Percentiles rank a stretch among this genome's conserved stretches.
These are phyloP conservation scores for Trissolcus brochymenae DNA, from an alignment of 2,888 invertebrate species.

Conservation along the genomic window DNA sequence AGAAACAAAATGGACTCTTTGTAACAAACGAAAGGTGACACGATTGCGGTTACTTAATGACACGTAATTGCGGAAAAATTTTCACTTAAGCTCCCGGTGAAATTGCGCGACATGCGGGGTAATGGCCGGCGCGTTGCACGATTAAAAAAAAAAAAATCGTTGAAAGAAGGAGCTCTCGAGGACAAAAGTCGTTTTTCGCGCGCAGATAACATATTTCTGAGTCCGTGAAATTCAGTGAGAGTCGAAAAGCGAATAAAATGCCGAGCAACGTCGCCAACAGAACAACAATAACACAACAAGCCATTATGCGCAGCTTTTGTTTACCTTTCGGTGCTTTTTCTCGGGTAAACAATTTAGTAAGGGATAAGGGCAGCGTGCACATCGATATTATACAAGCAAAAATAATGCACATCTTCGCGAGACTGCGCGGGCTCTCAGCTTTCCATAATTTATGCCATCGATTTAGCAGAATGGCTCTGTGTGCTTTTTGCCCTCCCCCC, in stretches of 20 bases:
- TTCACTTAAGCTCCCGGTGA: not conserved
- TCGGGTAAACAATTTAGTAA: slow-evolving; percentile 42
- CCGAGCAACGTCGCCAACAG: slow-evolving; percentile 43
- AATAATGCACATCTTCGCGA: slow-evolving; percentile 40
- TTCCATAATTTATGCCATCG: slow-evolving; percentile 55
- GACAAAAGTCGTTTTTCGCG: slow-evolving; percentile 41
- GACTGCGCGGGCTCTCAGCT: slow-evolving; percentile 6
- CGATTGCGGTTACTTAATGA: slow-evolving; percentile 14
- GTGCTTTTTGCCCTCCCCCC: slow-evolving; percentile 10
- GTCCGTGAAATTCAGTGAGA: slow-evolving; percentile 32
- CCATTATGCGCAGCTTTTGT: slow-evolving; percentile 49
- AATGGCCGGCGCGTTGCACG: slow-evolving; percentile 12
- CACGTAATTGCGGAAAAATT: not conserved
- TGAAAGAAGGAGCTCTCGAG: slow-evolving; percentile 41
- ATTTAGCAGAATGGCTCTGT: slow-evolving; percentile 42
- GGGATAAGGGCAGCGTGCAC: slow-evolving; percentile 13
- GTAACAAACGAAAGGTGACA: slow-evolving; percentile 1
- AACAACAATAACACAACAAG: slow-evolving; percentile 56
- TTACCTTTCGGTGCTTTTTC: slow-evolving; percentile 37
- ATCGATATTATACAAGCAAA: slow-evolving; percentile 44
- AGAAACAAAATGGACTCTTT: not conserved
- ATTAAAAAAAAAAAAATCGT: slow-evolving; percentile 6
- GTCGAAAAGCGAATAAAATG: slow-evolving; percentile 37
- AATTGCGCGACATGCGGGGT: slow-evolving; percentile 17
- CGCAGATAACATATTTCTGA: slow-evolving; percentile 52